Evolutionary conservation across 2,888 invertebrate genomes (phyloP).

Genomic region (Cephus sareptanus): DNA sequence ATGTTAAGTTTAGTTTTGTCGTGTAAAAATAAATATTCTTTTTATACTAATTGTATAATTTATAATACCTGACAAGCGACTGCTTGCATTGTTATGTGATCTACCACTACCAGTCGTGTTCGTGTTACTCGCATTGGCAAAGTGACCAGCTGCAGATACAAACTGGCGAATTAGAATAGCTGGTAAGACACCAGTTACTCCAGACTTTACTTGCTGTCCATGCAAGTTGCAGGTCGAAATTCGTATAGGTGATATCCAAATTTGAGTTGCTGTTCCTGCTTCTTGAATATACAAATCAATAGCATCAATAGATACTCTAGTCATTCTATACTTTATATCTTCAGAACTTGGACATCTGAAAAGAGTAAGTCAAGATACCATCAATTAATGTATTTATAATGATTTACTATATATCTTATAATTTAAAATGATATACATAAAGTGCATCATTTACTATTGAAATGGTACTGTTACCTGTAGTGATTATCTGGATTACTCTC

Average conservation of each 20-base stretch:
- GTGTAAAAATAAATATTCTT: neutral
- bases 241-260: slow-evolving; percentile 90
- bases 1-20: neutral
- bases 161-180: slow-evolving; percentile 77
- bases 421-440: neutral
- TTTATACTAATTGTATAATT: neutral
- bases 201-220: slow-evolving; percentile 89
- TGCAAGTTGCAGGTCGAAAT: slow-evolving; percentile 95
- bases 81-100: slow-evolving; percentile 71
- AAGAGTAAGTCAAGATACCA: slow-evolving; percentile 19
- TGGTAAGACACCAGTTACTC: slow-evolving; percentile 87
- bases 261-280: slow-evolving; percentile 85
- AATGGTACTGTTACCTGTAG: slow-evolving; percentile 67
- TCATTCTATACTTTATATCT: slow-evolving; percentile 90
- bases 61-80: slow-evolving; percentile 55
- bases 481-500: slow-evolving; percentile 77
- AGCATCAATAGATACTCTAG: slow-evolving; percentile 87
- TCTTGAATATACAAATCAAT: slow-evolving; percentile 93
- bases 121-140: slow-evolving; percentile 71
- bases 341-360: slow-evolving; percentile 60
- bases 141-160: slow-evolving; percentile 70
- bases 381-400: slow-evolving; percentile 42
- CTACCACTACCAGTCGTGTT: slow-evolving; percentile 74
- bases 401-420: neutral
- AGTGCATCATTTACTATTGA: too few relatives aligned